Percentiles rank a stretch among this genome's conserved stretches.
These are phyloP conservation scores for Martes martes DNA, from an alignment of 2,113 vertebrate species.

Conservation along the genomic window DNA sequence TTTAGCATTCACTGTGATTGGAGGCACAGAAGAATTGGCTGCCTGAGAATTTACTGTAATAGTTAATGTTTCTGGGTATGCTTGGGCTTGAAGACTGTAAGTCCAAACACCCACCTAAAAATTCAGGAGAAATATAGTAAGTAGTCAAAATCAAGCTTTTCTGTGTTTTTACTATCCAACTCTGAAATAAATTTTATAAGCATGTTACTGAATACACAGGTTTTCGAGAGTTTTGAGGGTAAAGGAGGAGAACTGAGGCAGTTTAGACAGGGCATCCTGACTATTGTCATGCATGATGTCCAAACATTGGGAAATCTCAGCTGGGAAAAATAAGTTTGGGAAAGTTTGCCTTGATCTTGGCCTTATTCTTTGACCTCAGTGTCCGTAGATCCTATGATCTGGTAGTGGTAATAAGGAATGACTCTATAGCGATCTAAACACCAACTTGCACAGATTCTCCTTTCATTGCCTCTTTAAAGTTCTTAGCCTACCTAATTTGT, in stretches of 20 bases:
- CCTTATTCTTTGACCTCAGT: not conserved
- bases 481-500: not conserved
- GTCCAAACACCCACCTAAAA: constrained; percentile 81
- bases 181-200: not conserved
- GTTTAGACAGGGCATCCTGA: not conserved
- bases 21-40: constrained; percentile 67
- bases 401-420: not conserved
- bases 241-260: not conserved
- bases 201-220: not conserved
- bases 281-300: not conserved
- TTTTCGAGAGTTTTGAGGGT: not conserved
- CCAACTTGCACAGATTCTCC: not conserved
- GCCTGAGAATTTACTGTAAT: constrained; percentile 79
- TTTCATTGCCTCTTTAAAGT: not conserved
- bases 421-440: not conserved
- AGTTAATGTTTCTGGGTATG: constrained; percentile 44
- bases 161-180: not conserved
- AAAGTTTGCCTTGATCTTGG: not conserved
- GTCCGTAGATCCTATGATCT: not conserved
- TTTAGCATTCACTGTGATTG: constrained; percentile 72
- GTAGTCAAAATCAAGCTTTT: not conserved
- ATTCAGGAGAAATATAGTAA: constrained; percentile 18
- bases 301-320: not conserved
- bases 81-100: constrained; percentile 72
- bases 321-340: not conserved